Conservation (phyloP, 1,140 invertebrate genomes). For the Drosophila arawakana region DNA sequence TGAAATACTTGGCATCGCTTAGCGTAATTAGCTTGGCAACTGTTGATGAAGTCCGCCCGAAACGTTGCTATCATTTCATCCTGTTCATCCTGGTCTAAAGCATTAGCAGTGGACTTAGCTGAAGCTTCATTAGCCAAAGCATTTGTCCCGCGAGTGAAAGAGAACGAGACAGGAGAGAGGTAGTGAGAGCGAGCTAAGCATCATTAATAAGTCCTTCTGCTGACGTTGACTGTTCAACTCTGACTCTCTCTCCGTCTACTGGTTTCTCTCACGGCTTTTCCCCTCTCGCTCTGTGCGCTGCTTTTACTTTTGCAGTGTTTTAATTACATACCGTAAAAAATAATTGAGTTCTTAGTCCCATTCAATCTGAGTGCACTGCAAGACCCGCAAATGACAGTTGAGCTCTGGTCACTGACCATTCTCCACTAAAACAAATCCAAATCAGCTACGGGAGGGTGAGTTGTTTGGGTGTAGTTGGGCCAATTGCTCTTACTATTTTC, state of each 20-base stretch:
- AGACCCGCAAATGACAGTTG: constrained; percentile 44
- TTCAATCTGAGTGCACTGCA: constrained; percentile 64
- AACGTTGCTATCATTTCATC: constrained; percentile 16
- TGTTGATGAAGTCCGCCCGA: constrained; percentile 63
- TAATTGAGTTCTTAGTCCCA: constrained; percentile 71
- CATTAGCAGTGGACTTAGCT: constrained; percentile 27
- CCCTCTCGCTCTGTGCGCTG: neutral
- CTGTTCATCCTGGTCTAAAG: constrained; percentile 17
- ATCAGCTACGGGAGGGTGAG: neutral
- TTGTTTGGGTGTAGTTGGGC: neutral
- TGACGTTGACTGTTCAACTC: constrained; percentile 52
- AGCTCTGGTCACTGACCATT: constrained; percentile 29
- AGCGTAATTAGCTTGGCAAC: constrained; percentile 79
- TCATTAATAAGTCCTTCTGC: constrained; percentile 73
- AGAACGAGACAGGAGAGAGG: neutral
- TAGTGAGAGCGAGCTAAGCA: constrained; percentile 34
- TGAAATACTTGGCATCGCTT: constrained; percentile 65
- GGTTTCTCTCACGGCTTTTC: neutral
- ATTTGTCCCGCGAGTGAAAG: neutral
- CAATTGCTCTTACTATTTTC: constrained; percentile 22
- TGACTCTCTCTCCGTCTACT: neutral
- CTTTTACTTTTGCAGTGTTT: constrained; percentile 45
- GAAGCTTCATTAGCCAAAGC: constrained; percentile 62
- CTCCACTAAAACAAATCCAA: neutral
- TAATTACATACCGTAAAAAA: constrained; percentile 75